Conservation (phyloP, 2,797 vertebrate species). For the Manis pentadactyla region DNA sequence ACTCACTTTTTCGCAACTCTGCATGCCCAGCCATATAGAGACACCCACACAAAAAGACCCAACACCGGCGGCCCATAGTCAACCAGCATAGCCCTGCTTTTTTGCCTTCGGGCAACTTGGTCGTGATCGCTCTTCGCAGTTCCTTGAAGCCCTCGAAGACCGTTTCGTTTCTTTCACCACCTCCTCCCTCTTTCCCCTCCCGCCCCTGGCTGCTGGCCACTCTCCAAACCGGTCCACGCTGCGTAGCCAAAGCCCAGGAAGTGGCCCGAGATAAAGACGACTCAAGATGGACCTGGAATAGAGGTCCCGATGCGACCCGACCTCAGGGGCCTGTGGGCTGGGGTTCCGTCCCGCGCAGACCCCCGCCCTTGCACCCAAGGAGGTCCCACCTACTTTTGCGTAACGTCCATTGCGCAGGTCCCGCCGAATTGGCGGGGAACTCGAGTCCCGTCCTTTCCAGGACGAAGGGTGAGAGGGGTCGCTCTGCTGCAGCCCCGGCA, state of each 20-base stretch:
- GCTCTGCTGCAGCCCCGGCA: neutral
- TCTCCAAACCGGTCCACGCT: neutral
- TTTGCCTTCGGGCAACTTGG: neutral
- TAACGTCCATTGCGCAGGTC: fast-evolving
- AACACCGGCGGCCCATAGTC: neutral
- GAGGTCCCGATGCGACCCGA: neutral
- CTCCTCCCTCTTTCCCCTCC: neutral
- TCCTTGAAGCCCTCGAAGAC: neutral
- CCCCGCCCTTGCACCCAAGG: neutral
- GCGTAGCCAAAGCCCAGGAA: neutral
- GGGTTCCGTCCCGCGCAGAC: neutral
- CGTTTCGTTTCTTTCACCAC: neutral
- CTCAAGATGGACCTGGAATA: neutral
- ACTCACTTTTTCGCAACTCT: slow-evolving; percentile 42
- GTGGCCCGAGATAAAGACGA: neutral
- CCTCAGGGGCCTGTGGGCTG: neutral
- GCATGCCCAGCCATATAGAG: neutral
- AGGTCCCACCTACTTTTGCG: neutral
- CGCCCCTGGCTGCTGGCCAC: neutral
- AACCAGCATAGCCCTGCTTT: neutral
- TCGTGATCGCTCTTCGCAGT: neutral
- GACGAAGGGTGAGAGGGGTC: neutral
- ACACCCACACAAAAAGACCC: neutral
- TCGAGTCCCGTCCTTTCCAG: neutral
- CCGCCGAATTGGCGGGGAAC: neutral